These are phyloP conservation scores for Ormyrus nitidulus DNA, from an alignment of 2,888 invertebrate genomes.

Conservation along the genomic window DNA sequence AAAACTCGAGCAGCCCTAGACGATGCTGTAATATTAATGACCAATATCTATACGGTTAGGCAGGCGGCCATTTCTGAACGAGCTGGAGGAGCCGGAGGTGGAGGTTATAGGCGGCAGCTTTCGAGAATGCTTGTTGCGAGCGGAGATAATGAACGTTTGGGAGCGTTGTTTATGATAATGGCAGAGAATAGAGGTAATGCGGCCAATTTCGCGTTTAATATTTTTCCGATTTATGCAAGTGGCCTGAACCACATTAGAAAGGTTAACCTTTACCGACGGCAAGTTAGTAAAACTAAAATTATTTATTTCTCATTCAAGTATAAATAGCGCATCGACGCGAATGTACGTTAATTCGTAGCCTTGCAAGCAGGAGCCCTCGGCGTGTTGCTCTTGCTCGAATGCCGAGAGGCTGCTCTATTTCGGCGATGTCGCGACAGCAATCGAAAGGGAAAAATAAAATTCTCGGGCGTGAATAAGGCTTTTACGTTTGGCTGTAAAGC, in stretches of 20 bases:
- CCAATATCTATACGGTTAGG: slow-evolving; percentile 47
- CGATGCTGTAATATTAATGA: slow-evolving; percentile 52
- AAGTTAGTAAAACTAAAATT: no score
- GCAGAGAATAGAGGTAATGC: neutral
- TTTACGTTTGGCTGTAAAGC: slow-evolving; percentile 64
- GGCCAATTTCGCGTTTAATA: slow-evolving; percentile 39
- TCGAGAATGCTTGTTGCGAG: slow-evolving; percentile 20
- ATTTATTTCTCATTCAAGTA: no score
- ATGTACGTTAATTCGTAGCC: neutral
- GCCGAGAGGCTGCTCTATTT: slow-evolving; percentile 68
- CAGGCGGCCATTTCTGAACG: slow-evolving; percentile 12
- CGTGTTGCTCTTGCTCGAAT: slow-evolving; percentile 64
- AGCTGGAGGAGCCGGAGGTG: neutral
- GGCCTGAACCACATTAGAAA: no score
- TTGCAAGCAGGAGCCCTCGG: slow-evolving; percentile 36
- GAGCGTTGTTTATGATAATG: slow-evolving; percentile 43
- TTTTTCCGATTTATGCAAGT: slow-evolving; percentile 15
- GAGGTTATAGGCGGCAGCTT: neutral
- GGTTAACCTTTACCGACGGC: no score
- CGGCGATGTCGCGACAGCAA: slow-evolving; percentile 61
- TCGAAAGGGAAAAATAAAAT: slow-evolving; percentile 64
- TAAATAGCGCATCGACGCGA: neutral
- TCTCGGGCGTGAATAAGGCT: slow-evolving; percentile 48
- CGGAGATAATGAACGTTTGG: slow-evolving; percentile 3
- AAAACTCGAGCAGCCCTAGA: neutral